Evolutionary conservation across 2,797 vertebrate species (phyloP), one percentile per base, ranked within the genome.

Genomic region (Pyrrhura leucotis): DNA sequence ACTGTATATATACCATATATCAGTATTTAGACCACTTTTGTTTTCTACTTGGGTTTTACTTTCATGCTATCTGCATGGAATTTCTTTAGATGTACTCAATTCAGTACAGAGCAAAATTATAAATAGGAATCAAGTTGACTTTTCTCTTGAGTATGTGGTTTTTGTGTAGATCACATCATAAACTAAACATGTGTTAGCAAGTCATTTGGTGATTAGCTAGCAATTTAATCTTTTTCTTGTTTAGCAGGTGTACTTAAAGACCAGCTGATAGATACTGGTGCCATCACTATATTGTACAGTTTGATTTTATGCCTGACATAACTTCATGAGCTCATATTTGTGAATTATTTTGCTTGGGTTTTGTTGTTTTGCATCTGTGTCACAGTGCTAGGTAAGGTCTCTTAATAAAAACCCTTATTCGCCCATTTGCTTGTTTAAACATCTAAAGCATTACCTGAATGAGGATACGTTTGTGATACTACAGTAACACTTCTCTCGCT

Each of bases 31-130:
- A 78, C 37, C 23, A 10, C 54, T 86, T 84, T 22, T n/a, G 17
- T 28, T 86, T 85, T 71, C 51, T 51, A 7, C 21, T 90, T 48
- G 17, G 62, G 12, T 47, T 42, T 83, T 65, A 18, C 42, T 91
- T 82, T 20, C 6, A 10, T 53, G n/a, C 59, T 73, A 6, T 76
- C 56, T 7, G 2, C 0, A 0, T 87, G 25, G 15, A 58, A 19
- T 6, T 67, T 73, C 73, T 85, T 45, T 26, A 78, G 26, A 13
- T 67, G 23, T 58, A 50, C 35, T 86, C 12, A 33, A 35, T 42
- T 84, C 71, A 78, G 31, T 66, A 39, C 50, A 58, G 59, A 82
- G 63, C 42, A 91, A 67, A 92, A 84, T 53, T 39, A 48, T n/a
- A 35, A 59, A 39, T 35, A 58, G 51, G 33, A 56, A 50, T 91